Percentiles rank a stretch among this genome's conserved stretches.
Evolutionary conservation across 1,140 invertebrate genomes (phyloP).

Genomic region (Pogonognathellus flavescens): DNA sequence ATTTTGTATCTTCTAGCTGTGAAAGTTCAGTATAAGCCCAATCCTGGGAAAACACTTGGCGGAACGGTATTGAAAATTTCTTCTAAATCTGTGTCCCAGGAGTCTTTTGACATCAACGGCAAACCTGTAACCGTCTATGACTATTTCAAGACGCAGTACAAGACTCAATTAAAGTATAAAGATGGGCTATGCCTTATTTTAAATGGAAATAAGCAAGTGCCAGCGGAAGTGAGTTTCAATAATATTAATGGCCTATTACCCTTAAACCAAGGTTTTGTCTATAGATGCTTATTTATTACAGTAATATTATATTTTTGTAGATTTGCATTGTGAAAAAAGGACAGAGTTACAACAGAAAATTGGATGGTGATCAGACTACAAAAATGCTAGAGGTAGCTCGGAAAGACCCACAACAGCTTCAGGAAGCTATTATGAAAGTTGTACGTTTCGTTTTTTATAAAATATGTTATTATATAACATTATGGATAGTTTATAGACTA

Average conservation of each 20-base stretch:
- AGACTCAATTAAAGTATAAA: background rate
- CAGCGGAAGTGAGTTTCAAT: conserved; percentile 55
- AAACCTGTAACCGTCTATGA: conserved; percentile 46
- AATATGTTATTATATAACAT: no score
- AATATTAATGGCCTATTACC: no score
- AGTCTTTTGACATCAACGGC: conserved; percentile 32
- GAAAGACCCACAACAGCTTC: conserved; percentile 36
- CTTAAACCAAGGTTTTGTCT: background rate
- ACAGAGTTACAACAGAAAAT: conserved; percentile 61
- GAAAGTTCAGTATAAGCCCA: conserved; percentile 56
- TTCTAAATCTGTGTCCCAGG: conserved; percentile 19
- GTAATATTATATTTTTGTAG: background rate
- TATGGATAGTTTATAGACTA: no score
- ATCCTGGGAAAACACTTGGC: conserved; percentile 22
- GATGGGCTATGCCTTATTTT: conserved; percentile 55
- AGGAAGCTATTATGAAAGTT: conserved; percentile 22
- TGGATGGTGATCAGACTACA: conserved; percentile 58
- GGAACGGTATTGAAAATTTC: conserved; percentile 34
- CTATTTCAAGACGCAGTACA: conserved; percentile 51
- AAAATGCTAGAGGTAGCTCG: conserved; percentile 54
- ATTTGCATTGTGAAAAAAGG: conserved; percentile 59
- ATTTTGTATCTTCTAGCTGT: conserved; percentile 45
- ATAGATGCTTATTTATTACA: background rate
- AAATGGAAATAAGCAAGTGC: conserved; percentile 53
- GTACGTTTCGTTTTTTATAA: no score